Evolutionary conservation across 2,888 invertebrate species (phyloP).

Genomic region (Clitarchus hookeri): DNA sequence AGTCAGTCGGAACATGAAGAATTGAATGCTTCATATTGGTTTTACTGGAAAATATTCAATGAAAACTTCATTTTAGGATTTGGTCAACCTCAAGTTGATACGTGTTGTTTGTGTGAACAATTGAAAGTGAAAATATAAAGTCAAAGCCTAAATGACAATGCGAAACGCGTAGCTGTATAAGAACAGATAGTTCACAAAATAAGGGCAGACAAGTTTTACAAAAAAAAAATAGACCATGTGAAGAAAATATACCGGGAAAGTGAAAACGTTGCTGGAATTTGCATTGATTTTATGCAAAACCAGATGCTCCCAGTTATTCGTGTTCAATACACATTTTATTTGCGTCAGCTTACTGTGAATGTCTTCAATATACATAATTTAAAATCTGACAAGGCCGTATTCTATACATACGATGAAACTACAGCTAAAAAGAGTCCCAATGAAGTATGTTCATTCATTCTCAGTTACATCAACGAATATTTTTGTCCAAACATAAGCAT

Average conservation of each 20-base stretch:
- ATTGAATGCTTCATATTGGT: background rate
- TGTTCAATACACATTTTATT: too few species aligned
- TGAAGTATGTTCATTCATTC: too few species aligned
- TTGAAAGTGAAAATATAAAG: slow-evolving; percentile 25
- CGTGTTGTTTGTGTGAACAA: background rate
- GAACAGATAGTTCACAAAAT: slow-evolving; percentile 24
- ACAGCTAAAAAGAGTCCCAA: too few species aligned
- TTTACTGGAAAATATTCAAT: background rate
- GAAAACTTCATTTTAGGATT: background rate
- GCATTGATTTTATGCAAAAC: slow-evolving; percentile 20
- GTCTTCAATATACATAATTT: background rate
- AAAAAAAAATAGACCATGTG: background rate
- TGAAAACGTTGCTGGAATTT: slow-evolving; percentile 8
- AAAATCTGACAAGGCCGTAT: background rate
- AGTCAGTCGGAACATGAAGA: background rate
- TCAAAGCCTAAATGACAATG: slow-evolving; percentile 10
- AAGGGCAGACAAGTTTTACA: slow-evolving; percentile 22
- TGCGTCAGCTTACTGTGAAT: background rate
- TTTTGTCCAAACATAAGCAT: background rate
- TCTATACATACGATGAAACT: too few species aligned
- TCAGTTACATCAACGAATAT: background rate
- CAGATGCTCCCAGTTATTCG: too few species aligned
- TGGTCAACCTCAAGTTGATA: background rate
- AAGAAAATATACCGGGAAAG: background rate
- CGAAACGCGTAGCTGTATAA: slow-evolving; percentile 19